A percentile compares a stretch with the other conserved stretches of the same genome.
Conservation (phyloP, 1,140 invertebrate species). For the Zeugodacus cucurbitae region DNA sequence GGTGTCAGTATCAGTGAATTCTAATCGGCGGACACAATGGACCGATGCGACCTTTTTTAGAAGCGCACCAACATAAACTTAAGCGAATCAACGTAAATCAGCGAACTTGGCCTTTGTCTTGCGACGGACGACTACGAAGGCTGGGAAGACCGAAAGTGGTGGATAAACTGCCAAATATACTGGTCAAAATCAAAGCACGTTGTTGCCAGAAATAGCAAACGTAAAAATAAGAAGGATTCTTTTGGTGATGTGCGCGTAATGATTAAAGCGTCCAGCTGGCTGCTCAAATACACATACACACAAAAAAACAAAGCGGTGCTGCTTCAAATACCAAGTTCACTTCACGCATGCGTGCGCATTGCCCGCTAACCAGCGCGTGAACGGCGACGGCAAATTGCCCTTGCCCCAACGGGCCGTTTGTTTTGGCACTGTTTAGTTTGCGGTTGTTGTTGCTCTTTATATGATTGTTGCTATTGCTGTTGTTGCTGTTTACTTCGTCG, state of each 20-base stretch:
- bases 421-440: background rate
- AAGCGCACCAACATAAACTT: conserved; percentile 50
- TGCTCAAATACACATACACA: background rate
- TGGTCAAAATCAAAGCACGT: background rate
- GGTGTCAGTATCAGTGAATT: conserved; percentile 65
- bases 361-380: background rate
- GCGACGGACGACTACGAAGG: background rate
- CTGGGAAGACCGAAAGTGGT: background rate
- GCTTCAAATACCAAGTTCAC: conserved; percentile 39
- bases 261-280: conserved; percentile 57
- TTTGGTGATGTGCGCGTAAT: conserved; percentile 56
- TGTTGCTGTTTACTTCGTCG: background rate
- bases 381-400: background rate
- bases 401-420: background rate
- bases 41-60: conserved; percentile 14
- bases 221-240: conserved; percentile 54
- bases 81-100: conserved; percentile 64
- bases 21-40: conserved; percentile 63
- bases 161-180: background rate
- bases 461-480: background rate
- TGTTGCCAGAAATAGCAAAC: too few relatives aligned
- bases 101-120: conserved; percentile 51
- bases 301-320: background rate
- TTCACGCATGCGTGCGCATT: conserved; percentile 60
- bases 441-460: background rate